Conservation (phyloP, 2,888 invertebrate species). For the Zootermopsis nevadensis region DNA sequence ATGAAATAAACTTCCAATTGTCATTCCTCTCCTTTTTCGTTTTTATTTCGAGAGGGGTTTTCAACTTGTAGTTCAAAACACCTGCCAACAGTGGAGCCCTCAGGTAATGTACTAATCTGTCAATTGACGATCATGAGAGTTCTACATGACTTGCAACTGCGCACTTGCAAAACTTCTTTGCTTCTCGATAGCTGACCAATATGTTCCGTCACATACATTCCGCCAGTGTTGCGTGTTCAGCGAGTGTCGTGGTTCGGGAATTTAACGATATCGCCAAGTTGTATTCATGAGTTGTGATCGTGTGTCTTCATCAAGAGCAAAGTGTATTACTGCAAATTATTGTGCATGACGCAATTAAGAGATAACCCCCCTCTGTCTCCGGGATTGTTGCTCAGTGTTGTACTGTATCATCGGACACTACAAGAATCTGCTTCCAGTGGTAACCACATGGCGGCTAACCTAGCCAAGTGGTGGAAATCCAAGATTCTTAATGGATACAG, state of each 20-base stretch:
- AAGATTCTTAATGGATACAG: slow-evolving; percentile 80
- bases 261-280: slow-evolving; percentile 35
- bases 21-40: neutral
- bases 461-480: slow-evolving; percentile 82
- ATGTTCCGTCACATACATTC: slow-evolving; percentile 20
- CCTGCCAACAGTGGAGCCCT: neutral
- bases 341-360: slow-evolving; percentile 24
- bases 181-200: neutral
- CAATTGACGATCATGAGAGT: slow-evolving; percentile 23
- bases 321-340: neutral
- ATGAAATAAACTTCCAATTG: slow-evolving; percentile 2
- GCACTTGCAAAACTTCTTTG: neutral
- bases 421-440: neutral
- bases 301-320: neutral
- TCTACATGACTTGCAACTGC: neutral
- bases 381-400: slow-evolving; percentile 14
- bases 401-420: slow-evolving; percentile 30
- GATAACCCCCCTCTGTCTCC: neutral
- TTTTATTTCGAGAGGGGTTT: slow-evolving; percentile 12
- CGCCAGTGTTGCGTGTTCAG: neutral
- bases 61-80: slow-evolving; percentile 7
- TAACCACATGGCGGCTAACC: slow-evolving; percentile 73
- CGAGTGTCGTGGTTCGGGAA: neutral
- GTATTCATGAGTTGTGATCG: slow-evolving; percentile 12
- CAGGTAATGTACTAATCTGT: neutral